Conservation (phyloP, 2,113 vertebrate species). For the Stercorarius parasiticus region DNA sequence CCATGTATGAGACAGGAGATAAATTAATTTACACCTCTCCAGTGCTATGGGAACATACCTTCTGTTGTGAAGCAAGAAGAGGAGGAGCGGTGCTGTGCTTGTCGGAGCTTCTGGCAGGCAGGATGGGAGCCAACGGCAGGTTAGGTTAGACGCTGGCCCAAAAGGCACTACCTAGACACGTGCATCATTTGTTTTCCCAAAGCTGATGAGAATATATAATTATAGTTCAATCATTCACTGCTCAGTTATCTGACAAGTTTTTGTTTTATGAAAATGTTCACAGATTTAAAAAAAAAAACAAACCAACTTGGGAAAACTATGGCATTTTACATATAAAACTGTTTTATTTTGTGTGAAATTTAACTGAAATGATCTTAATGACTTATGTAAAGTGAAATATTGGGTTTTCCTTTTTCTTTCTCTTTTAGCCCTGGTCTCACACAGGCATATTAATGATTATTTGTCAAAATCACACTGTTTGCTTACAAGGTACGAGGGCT, state of each 20-base stretch:
- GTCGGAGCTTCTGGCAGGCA: not conserved
- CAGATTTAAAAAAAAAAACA: not conserved
- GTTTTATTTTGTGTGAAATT: conserved; percentile 69
- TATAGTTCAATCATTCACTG: not conserved
- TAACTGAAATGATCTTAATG: conserved; percentile 72
- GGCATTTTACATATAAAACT: conserved; percentile 65
- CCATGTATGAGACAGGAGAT: not conserved
- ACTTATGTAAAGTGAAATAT: conserved; percentile 72
- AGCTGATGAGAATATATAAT: not conserved
- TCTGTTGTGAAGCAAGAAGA: not conserved
- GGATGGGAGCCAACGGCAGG: not conserved
- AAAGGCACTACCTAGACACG: accelerated
- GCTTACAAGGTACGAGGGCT: conserved; percentile 79
- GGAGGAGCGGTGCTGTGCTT: not conserved
- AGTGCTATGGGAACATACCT: not conserved
- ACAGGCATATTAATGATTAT: conserved; percentile 76
- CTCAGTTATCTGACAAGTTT: not conserved
- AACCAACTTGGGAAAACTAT: not conserved
- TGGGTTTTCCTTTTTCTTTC: conserved; percentile 62
- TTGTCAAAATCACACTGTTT: conserved; percentile 83
- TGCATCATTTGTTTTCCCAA: not conserved
- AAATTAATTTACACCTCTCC: not conserved
- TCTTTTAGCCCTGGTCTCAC: conserved; percentile 64
- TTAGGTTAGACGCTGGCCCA: not conserved
- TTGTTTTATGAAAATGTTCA: not conserved